phyloP scores from a whole-genome alignment of 37 sponge, comb jelly and placozoan genomes.

The Axinella damicornis region DNA sequence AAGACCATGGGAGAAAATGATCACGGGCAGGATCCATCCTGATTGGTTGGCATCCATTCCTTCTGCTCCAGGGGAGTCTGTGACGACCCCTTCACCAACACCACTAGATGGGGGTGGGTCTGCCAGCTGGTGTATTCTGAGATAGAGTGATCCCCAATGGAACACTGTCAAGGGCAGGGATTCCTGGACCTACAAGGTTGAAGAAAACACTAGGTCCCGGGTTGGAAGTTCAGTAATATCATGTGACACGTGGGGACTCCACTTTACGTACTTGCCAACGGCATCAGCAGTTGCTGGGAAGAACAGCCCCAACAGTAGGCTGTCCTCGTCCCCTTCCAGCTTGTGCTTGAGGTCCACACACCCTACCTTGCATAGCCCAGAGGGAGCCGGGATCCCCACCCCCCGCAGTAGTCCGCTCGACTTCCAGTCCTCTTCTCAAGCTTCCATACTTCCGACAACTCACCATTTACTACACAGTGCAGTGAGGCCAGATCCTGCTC shows the following conservation, averaged over 20 bases:
- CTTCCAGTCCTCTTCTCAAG: slow-evolving; percentile 20
- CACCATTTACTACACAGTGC: no score
- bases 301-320: slow-evolving; percentile 64
- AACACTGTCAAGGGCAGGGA: slow-evolving; percentile 60
- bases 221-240: no score
- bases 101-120: no score
- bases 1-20: slow-evolving; percentile 84
- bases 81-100: no score
- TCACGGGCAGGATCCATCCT: slow-evolving; percentile 40
- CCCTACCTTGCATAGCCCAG: slow-evolving; percentile 56
- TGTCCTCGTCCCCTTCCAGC: slow-evolving; percentile 5
- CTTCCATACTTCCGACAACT: no score
- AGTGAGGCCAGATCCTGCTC: no score
- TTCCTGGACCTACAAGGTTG: slow-evolving; percentile 29
- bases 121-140: no score
- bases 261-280: slow-evolving; percentile 14
- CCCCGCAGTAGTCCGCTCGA: slow-evolving; percentile 27
- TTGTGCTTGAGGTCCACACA: slow-evolving; percentile 74
- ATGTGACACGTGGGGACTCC: slow-evolving; percentile 59
- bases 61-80: no score
- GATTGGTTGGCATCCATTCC: not conserved
- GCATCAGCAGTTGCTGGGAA: slow-evolving; percentile 51
- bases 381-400: slow-evolving; percentile 61
- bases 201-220: no score
- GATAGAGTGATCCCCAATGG: slow-evolving; percentile 6